These are phyloP conservation scores for Nymphalis urticae DNA, from an alignment of 2,888 invertebrate genomes.

Conservation along the genomic window DNA sequence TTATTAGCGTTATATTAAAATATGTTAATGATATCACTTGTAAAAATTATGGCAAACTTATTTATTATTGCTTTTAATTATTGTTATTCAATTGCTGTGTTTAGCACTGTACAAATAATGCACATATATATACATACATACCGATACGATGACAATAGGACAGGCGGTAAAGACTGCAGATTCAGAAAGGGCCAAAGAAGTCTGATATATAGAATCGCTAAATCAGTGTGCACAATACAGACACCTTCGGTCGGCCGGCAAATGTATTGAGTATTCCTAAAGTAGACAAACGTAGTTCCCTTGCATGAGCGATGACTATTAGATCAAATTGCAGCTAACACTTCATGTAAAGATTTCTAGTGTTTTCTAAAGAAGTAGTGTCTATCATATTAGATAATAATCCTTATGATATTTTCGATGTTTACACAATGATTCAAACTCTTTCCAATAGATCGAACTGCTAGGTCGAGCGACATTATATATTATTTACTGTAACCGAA, in stretches of 20 bases:
- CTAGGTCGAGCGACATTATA: conserved; percentile 72
- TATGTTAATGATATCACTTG: conserved; percentile 24
- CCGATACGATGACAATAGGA: conserved; percentile 37
- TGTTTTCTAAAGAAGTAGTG: conserved; percentile 61
- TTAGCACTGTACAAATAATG: conserved; percentile 75
- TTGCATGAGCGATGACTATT: conserved; percentile 75
- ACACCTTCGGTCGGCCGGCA: background rate
- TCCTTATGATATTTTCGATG: conserved; percentile 49
- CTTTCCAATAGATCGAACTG: conserved; percentile 68
- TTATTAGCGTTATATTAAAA: conserved; percentile 14
- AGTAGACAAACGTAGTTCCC: conserved; percentile 51
- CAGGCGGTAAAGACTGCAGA: background rate
- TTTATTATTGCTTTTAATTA: conserved; percentile 45
- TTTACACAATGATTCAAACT: conserved; percentile 61
- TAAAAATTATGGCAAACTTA: conserved; percentile 29
- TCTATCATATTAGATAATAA: conserved; percentile 60
- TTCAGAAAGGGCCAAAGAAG: conserved; percentile 4
- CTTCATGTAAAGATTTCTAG: conserved; percentile 61
- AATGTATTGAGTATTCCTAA: conserved; percentile 23
- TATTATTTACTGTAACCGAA: conserved; percentile 75
- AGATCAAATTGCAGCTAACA: conserved; percentile 80
- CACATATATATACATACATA: conserved; percentile 47
- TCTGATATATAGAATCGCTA: conserved; percentile 3
- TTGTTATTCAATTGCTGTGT: conserved; percentile 53
- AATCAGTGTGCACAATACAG: conserved; percentile 4